These are phyloP conservation scores for Odontomyia ornata DNA, from an alignment of 2,888 invertebrate genomes.

Conservation along the genomic window DNA sequence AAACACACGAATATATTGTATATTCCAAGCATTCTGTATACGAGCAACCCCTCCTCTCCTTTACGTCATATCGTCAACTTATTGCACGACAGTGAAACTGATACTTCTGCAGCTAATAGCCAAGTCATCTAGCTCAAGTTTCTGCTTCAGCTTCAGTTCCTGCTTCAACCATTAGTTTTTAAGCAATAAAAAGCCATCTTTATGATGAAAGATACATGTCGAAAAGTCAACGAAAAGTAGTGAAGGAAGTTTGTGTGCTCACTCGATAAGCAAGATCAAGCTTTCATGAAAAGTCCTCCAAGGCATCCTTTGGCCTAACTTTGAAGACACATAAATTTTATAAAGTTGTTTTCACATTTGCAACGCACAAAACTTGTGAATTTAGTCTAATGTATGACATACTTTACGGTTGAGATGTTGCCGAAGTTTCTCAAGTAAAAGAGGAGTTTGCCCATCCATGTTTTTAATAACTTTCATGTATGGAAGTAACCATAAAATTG, in stretches of 20 bases:
- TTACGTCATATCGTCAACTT: not conserved
- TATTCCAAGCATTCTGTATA: not conserved
- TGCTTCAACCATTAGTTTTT: constrained; percentile 33
- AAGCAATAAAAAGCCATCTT: constrained; percentile 24
- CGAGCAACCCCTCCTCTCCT: not conserved
- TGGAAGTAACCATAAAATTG: constrained; percentile 1
- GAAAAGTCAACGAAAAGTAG: constrained; percentile 7
- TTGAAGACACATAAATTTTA: constrained; percentile 35
- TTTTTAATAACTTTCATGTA: constrained; percentile 40
- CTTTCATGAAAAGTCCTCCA: constrained; percentile 14
- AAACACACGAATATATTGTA: not conserved
- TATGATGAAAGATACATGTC: constrained; percentile 34
- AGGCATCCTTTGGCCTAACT: constrained; percentile 37
- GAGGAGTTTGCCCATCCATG: constrained; percentile 1
- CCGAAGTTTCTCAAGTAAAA: constrained; percentile 16
- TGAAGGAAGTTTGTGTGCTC: not conserved
- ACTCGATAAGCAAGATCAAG: constrained; percentile 6
- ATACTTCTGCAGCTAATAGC: constrained; percentile 16
- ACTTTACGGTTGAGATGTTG: constrained; percentile 30
- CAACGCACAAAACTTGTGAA: constrained; percentile 30
- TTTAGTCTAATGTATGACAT: constrained; percentile 34
- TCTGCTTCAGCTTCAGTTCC: too few species aligned
- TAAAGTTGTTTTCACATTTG: constrained; percentile 40
- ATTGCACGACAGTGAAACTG: not conserved
- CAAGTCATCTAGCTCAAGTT: too few species aligned